A percentile compares a stretch with the other conserved stretches of the same genome.
These are phyloP conservation scores for Sarcophaga bullata DNA, from an alignment of 1,140 invertebrate species.

Conservation along the genomic window DNA sequence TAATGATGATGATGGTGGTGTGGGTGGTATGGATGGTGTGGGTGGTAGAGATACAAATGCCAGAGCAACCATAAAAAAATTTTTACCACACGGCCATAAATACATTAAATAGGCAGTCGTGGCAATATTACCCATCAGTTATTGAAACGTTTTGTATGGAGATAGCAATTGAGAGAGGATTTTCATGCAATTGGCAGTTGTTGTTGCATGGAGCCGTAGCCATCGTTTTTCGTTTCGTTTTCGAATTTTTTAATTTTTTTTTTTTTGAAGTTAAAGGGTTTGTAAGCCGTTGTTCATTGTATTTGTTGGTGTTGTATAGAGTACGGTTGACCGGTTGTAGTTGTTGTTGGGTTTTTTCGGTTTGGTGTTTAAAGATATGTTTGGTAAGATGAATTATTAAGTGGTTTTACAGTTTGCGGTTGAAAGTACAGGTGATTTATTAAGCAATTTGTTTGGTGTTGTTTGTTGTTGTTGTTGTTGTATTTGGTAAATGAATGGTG, in stretches of 20 bases:
- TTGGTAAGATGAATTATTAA: conserved; percentile 40
- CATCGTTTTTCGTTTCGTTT: too few species aligned
- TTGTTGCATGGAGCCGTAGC: neutral
- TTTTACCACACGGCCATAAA: too few species aligned
- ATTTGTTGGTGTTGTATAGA: neutral
- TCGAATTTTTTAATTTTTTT: too few species aligned
- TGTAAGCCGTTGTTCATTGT: neutral
- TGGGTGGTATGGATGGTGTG: neutral
- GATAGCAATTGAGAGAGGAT: neutral
- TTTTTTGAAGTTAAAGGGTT: neutral
- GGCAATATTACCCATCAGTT: neutral
- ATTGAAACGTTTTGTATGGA: neutral
- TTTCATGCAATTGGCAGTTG: neutral
- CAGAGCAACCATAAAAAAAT: neutral
- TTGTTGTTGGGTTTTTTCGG: neutral
- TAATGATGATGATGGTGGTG: neutral
- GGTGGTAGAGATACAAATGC: neutral
- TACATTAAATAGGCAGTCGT: neutral
- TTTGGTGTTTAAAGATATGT: conserved; percentile 30
- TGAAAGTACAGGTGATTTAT: conserved; percentile 34
- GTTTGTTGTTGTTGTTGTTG: neutral
- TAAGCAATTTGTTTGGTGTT: conserved; percentile 17
- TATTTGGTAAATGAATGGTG: neutral
- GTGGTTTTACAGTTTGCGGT: conserved; percentile 38
- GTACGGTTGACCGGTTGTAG: conserved; percentile 28